Base-by-base conservation (phyloP, 2,113 vertebrate species). In the Nannobrachium achirus region DNA sequence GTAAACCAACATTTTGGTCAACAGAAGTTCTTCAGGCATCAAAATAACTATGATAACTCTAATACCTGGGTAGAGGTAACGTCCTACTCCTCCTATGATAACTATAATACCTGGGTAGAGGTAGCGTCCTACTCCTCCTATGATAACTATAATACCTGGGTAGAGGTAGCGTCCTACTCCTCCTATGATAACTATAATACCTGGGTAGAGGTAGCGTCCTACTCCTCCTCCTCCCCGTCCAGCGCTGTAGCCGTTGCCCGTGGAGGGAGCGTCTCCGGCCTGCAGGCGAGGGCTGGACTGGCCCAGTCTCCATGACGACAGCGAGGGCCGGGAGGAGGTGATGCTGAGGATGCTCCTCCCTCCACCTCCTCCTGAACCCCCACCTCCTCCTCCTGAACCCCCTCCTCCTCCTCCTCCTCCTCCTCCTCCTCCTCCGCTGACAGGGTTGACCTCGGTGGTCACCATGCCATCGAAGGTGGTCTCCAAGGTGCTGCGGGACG, bases 231-330 rank as follows among this genome's bases (percentile, higher is more conserved):
- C 52, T 25, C 52, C 52, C 6, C 11, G 10, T 72, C 68, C 95
- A 93, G 0, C 94, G 6, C 93, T 91, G 20, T 96, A 99, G 8
- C 95, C 95, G 0, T 96, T 99, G 1, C 95, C 96, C 81, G 94
- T 7, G 0, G 97, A 99, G 0, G 98, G 98, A 6, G 98, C 97
- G 0, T 99, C 98, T 0, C 98, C 97, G 0, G 97, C 98, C 87
- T 99, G 98, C 65, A 99, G 94, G 38, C 98, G 96, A 0, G 98
- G 98, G 86, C 96, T 98, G 67, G 94, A 93, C 85, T 98, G 96
- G 19, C 97, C 96, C 25, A 98, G 90, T 46, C 98, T 89, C 98
- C 98, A 99, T 0, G 98, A 95, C 1, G 98, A 89, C 0, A 98
- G 94, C 0, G 95, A 93, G 0, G 95, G 92, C 10, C 96, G 94